These are phyloP conservation scores for Drosophila eohydei DNA, from an alignment of 2,888 invertebrate species.

Conservation along the genomic window DNA sequence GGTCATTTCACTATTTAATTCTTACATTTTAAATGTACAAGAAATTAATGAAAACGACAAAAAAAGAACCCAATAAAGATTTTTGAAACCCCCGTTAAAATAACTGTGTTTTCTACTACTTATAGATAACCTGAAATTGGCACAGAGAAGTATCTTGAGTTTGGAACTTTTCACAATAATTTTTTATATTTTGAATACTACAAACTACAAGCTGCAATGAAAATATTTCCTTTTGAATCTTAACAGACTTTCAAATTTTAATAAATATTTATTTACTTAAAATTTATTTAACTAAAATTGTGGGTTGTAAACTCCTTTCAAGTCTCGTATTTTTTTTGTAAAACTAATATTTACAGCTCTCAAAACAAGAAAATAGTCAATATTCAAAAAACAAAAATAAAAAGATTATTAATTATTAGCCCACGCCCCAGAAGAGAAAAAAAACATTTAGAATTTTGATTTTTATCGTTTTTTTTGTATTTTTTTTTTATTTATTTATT, in stretches of 20 bases:
- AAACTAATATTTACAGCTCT: not conserved
- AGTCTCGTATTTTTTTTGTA: not conserved
- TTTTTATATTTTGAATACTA: not conserved
- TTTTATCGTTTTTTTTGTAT: slow-evolving; percentile 69
- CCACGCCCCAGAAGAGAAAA: not conserved
- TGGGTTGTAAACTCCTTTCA: no score
- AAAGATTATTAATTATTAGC: not conserved
- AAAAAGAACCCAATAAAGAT: slow-evolving; percentile 66
- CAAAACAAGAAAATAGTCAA: not conserved
- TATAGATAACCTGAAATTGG: not conserved
- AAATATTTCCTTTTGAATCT: not conserved
- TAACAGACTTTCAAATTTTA: no score
- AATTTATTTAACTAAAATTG: not conserved
- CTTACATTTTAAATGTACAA: slow-evolving; percentile 75
- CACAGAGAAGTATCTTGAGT: not conserved
- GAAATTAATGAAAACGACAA: slow-evolving; percentile 37
- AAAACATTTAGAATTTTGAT: slow-evolving; percentile 31
- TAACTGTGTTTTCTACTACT: not conserved
- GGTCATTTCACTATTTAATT: slow-evolving; percentile 42
- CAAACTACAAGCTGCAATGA: not conserved
- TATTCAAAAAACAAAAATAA: not conserved
- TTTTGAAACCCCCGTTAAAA: slow-evolving; percentile 72
- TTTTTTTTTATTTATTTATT: slow-evolving; percentile 71
- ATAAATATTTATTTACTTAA: no score
- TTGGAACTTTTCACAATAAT: not conserved